These are phyloP conservation scores for Micrastur ruficollis DNA, from an alignment of 2,797 vertebrate genomes.

Conservation along the genomic window DNA sequence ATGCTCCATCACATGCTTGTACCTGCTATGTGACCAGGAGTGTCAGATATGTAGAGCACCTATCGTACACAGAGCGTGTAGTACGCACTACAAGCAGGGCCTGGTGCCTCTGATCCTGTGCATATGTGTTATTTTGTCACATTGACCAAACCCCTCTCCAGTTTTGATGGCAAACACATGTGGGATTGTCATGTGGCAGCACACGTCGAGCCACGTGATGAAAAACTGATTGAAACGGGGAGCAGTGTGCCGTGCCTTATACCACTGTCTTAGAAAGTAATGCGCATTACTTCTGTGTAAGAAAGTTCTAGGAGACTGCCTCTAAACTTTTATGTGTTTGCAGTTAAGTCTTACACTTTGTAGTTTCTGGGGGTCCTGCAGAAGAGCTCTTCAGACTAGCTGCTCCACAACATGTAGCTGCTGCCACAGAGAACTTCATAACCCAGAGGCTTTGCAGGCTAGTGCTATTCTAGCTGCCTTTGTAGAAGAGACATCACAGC, in stretches of 20 bases:
- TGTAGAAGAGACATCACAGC: not conserved
- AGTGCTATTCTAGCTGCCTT: not conserved
- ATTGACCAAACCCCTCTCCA: not conserved
- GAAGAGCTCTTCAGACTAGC: not conserved
- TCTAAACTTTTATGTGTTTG: not conserved
- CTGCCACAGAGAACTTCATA: not conserved
- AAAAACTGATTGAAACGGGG: not conserved
- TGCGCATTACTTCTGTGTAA: fast-evolving
- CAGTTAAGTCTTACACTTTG: not conserved
- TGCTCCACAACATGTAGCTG: not conserved
- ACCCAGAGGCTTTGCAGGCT: not conserved
- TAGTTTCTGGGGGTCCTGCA: not conserved
- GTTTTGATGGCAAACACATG: not conserved
- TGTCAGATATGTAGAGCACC: fast-evolving
- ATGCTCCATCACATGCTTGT: fast-evolving
- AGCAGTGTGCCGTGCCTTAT: not conserved
- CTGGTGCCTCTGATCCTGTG: not conserved
- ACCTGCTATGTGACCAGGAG: fast-evolving
- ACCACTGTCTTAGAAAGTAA: not conserved
- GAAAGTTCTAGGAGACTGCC: not conserved
- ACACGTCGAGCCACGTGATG: fast-evolving
- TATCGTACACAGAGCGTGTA: too few species aligned
- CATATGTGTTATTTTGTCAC: not conserved
- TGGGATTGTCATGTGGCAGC: not conserved
- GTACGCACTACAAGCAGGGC: not conserved